Evolutionary conservation across 2,113 vertebrate genomes (phyloP), one percentile per base, ranked within the genome.

Genomic region (Psittacus erithacus): DNA sequence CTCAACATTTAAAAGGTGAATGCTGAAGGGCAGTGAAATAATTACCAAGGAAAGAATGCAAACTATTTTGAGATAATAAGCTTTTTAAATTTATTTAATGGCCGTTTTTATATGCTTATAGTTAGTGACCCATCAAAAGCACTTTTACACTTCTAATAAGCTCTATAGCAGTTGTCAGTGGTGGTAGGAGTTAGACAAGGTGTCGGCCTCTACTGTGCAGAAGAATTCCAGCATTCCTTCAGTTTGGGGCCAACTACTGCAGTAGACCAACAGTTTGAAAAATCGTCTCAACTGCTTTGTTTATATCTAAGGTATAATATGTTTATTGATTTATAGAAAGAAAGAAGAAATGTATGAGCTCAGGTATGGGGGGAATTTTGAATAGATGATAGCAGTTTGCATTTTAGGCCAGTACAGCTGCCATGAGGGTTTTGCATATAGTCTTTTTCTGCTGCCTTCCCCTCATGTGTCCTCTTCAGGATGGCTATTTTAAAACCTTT

Each of bases 291-390:
- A 44, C 11, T 13, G 13, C 25, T 86, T 68, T 20, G 16, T 63
- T 78, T 59, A 4, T 33, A 64, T 39, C 17, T 77, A 31, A 63
- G 65, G 75, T 25, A 41, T 28, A 39, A 10, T 22, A 9, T 28
- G 8, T 57, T 2, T 52, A 7, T 74, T 53, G 47, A 5, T 60
- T 7, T 75, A 15, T 33, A 39, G 11, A 39, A 43, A 78, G 25
- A 43, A 60, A 52, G 14, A 52, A 81, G 16, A 22, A 22, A 52
- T 41, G 2, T 7, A 3, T 65, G 55, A 46, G 7, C 16, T 68
- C 4, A 4, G 6, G 1, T n/a, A 4, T 0, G 11, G 10, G 44
- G 33, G 5, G 8, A 6, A 27, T 43, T 78, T 1, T 39, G 47
- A 64, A 55, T 17, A 25, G 8, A 6, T 31, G 20, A 5, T 4